These are phyloP conservation scores for Aulostomus chinensis DNA, from an alignment of 2,797 vertebrate species.

Conservation along the genomic window DNA sequence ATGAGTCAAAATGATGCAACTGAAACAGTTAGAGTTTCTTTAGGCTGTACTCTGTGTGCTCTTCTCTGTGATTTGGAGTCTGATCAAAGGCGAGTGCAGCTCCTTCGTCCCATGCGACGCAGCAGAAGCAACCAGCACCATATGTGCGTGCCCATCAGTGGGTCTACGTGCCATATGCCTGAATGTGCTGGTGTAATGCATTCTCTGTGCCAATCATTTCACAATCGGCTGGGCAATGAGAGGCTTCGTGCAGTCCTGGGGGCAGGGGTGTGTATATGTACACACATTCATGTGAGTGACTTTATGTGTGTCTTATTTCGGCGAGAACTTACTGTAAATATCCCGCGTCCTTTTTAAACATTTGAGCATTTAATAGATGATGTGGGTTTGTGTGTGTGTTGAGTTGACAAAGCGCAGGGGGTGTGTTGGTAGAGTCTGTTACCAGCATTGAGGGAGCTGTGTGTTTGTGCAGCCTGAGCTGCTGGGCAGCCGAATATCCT, in stretches of 20 bases:
- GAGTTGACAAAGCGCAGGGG: conserved; percentile 8
- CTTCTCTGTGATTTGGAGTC: conserved; percentile 67
- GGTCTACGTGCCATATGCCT: conserved; percentile 80
- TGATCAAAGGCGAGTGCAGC: conserved; percentile 69
- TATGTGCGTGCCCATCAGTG: conserved; percentile 80
- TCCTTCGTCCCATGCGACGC: conserved; percentile 63
- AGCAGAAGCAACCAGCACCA: conserved; percentile 74
- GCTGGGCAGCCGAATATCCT: conserved; percentile 65
- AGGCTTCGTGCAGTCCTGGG: conserved; percentile 34
- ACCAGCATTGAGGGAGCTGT: conserved; percentile 33
- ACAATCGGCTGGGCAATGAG: conserved; percentile 42
- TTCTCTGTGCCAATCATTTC: conserved; percentile 71
- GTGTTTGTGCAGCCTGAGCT: conserved; percentile 53
- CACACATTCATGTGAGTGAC: background rate
- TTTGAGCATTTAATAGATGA: no score
- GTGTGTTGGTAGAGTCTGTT: conserved; percentile 25
- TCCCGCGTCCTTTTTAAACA: no score
- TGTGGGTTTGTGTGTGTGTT: background rate
- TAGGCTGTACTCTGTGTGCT: conserved; percentile 56
- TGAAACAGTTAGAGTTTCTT: conserved; percentile 45
- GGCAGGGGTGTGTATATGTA: background rate
- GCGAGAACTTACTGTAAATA: no score
- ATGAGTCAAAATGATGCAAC: conserved; percentile 44
- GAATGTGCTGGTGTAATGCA: conserved; percentile 77
- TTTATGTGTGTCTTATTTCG: background rate